phyloP scores from a whole-genome alignment of 64 coral and sea anemone species.

The Platygyra sinensis region DNA sequence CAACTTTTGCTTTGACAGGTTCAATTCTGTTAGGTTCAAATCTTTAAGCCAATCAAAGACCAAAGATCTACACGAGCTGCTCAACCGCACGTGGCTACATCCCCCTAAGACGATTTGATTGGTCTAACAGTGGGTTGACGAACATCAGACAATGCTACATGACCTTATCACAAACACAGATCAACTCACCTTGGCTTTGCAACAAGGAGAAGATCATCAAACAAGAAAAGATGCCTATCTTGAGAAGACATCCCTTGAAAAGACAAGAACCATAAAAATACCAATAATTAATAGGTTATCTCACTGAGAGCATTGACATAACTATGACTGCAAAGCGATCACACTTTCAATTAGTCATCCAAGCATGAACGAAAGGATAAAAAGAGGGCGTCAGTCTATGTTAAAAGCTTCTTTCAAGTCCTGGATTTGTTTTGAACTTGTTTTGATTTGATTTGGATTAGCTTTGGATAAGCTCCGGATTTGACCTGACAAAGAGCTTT shows the following conservation, averaged over 20 bases:
- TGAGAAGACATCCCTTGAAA: constrained; percentile 70
- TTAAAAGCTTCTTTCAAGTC: neutral
- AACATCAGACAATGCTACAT: neutral
- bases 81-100: too few relatives aligned
- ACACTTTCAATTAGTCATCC: too few relatives aligned
- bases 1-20: neutral
- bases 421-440: neutral
- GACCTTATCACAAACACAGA: neutral
- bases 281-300: too few relatives aligned
- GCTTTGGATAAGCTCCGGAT: neutral
- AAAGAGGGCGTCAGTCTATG: too few relatives aligned
- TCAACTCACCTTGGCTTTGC: constrained; percentile 80
- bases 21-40: too few relatives aligned
- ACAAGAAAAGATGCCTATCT: constrained; percentile 78
- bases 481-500: neutral
- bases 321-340: too few relatives aligned
- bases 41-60: too few relatives aligned
- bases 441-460: neutral
- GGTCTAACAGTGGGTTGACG: neutral
- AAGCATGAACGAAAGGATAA: too few relatives aligned
- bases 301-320: too few relatives aligned
- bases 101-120: neutral
- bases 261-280: neutral
- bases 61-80: too few relatives aligned
- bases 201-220: constrained; percentile 79